phyloP scores from a whole-genome alignment of 2,888 invertebrate species.

The Calameuta pallipes region DNA sequence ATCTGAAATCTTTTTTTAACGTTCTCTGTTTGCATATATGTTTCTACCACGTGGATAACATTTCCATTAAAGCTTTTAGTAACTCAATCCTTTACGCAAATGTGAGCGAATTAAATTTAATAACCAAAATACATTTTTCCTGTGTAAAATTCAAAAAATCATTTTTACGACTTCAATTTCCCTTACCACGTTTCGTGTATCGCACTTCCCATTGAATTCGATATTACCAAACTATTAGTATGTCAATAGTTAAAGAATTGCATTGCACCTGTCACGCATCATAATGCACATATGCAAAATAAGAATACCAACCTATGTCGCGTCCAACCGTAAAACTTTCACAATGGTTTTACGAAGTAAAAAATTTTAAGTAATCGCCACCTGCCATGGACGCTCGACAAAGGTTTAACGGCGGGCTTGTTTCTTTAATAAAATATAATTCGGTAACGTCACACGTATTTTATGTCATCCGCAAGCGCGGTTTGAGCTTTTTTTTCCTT shows the following conservation, averaged over 20 bases:
- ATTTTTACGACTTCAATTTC: no score
- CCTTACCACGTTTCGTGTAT: no score
- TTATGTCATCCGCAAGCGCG: slow-evolving; percentile 5
- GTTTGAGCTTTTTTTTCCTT: slow-evolving; percentile 7
- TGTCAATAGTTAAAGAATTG: no score
- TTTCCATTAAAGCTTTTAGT: not conserved
- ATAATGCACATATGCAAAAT: not conserved
- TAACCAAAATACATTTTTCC: not conserved
- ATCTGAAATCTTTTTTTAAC: not conserved
- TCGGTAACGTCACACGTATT: slow-evolving; percentile 6
- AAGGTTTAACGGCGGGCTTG: not conserved
- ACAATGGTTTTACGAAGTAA: not conserved
- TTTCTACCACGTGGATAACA: not conserved
- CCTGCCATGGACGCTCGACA: not conserved
- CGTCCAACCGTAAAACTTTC: not conserved
- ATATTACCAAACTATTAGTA: no score
- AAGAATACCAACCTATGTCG: not conserved
- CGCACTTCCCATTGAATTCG: no score
- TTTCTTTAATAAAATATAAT: slow-evolving; percentile 17
- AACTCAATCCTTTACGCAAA: not conserved
- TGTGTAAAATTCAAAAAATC: no score
- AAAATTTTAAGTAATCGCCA: not conserved
- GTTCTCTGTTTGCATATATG: not conserved
- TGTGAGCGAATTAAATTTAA: not conserved
- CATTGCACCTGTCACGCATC: no score